Percentiles rank a stretch among this genome's conserved stretches.
phyloP scores from a whole-genome alignment of 1,140 invertebrate genomes.

The Drosophila obscura region DNA sequence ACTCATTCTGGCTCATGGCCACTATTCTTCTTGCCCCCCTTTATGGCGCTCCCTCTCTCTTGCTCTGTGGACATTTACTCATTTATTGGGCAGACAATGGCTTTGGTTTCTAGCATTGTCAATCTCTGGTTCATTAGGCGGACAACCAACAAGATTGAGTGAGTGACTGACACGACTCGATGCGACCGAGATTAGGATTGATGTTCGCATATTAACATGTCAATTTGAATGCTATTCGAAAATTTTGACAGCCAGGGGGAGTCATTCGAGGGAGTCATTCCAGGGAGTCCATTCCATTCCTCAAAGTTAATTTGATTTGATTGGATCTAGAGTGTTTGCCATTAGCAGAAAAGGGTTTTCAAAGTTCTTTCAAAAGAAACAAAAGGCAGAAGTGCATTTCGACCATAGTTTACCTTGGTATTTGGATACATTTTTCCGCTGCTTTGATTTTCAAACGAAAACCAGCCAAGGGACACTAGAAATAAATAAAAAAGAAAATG shows the following conservation, averaged over 20 bases:
- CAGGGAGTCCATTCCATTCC: background rate
- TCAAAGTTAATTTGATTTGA: constrained; percentile 5
- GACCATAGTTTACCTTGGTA: constrained; percentile 5
- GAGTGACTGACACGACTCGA: constrained; percentile 32
- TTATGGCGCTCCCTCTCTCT: background rate
- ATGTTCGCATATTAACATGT: constrained; percentile 71
- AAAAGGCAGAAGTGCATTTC: background rate
- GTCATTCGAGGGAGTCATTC: background rate
- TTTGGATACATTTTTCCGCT: constrained; percentile 9
- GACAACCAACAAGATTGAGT: constrained; percentile 46
- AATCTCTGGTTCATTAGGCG: constrained; percentile 46
- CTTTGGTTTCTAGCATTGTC: constrained; percentile 8
- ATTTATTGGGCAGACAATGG: constrained; percentile 66
- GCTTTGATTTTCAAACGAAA: too few relatives aligned
- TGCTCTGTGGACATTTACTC: constrained; percentile 49
- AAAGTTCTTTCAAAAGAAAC: too few relatives aligned
- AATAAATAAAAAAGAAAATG: too few relatives aligned
- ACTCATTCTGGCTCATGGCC: background rate
- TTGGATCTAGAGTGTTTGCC: background rate
- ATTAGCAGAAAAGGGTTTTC: constrained; percentile 6
- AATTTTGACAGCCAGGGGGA: constrained; percentile 5
- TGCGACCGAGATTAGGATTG: constrained; percentile 58
- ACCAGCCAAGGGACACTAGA: too few relatives aligned
- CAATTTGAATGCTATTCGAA: constrained; percentile 29
- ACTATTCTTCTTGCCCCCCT: background rate